phyloP scores from a whole-genome alignment of 2,888 invertebrate species.

The Phoenoteleia sp. region DNA sequence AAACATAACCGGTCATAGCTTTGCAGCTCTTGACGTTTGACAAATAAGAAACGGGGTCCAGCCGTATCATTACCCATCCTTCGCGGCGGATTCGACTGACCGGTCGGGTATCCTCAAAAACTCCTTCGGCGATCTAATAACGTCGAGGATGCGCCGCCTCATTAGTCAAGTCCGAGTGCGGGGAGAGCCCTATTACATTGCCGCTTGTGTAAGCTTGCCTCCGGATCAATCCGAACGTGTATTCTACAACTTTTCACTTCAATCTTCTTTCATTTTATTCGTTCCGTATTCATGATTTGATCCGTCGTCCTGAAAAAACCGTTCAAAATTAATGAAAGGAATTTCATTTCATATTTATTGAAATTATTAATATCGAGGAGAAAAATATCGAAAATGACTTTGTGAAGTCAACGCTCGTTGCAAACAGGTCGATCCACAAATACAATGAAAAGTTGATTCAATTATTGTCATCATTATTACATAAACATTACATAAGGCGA shows the following conservation, averaged over 20 bases:
- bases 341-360: constrained; percentile 32
- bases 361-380: constrained; percentile 38
- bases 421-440: too few relatives aligned
- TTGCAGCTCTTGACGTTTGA: constrained; percentile 85
- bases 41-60: constrained; percentile 86
- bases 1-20: constrained; percentile 81
- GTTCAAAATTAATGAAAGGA: constrained; percentile 53
- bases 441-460: too few relatives aligned
- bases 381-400: too few relatives aligned
- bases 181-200: constrained; percentile 80
- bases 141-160: constrained; percentile 86
- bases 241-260: constrained; percentile 65
- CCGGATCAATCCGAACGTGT: constrained; percentile 69
- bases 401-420: too few relatives aligned
- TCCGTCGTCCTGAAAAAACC: constrained; percentile 51
- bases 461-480: too few relatives aligned
- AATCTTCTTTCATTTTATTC: constrained; percentile 64
- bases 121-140: constrained; percentile 86
- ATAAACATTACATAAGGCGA: too few relatives aligned
- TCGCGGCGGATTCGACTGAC: constrained; percentile 82
- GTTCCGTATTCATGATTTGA: constrained; percentile 60
- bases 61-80: constrained; percentile 86
- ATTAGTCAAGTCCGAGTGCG: constrained; percentile 85
- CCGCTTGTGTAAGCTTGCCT: constrained; percentile 79
- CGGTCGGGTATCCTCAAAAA: constrained; percentile 84